Percentiles rank a stretch among this genome's conserved stretches.
Evolutionary conservation across 2,888 invertebrate genomes (phyloP).

Genomic region (Caenorhabditis afra): DNA sequence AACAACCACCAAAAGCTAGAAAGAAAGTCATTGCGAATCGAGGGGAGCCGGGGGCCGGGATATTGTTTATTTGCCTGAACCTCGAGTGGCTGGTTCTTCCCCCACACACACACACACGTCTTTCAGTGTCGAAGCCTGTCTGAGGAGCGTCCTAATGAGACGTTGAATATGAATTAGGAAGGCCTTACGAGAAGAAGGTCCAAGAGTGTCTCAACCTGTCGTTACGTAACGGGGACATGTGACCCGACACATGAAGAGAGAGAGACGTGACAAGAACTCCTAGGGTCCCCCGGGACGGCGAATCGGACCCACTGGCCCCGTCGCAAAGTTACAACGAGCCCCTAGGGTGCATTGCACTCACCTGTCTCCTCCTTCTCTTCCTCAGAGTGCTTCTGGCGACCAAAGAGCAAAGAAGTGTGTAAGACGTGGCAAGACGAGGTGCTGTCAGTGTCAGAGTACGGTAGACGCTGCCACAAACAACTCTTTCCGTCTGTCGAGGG

Average conservation of each 20-base stretch:
- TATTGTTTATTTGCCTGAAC: slow-evolving; percentile 45
- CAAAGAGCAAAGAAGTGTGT: slow-evolving; percentile 10
- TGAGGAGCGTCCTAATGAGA: not conserved
- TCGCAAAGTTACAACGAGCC: not conserved
- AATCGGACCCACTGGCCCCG: not conserved
- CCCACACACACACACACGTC: not conserved
- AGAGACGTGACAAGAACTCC: not conserved
- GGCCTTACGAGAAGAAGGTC: not conserved
- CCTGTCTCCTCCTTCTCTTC: not conserved
- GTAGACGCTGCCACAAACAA: slow-evolving; percentile 34
- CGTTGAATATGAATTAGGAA: not conserved
- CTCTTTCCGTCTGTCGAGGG: slow-evolving; percentile 11
- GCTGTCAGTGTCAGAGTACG: not conserved
- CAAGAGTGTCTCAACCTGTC: not conserved
- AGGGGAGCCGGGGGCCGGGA: slow-evolving; percentile 17
- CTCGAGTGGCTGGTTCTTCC: slow-evolving; percentile 36
- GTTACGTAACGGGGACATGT: not conserved
- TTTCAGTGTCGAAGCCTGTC: not conserved
- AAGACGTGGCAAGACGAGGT: slow-evolving; percentile 5
- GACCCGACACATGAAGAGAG: not conserved
- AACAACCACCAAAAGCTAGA: slow-evolving; percentile 12
- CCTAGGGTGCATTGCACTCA: not conserved
- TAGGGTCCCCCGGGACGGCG: not conserved
- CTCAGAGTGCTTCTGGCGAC: not conserved
- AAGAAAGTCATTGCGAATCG: not conserved